These are phyloP conservation scores for Silurus glanis DNA, from an alignment of 2,113 vertebrate genomes.

Conservation along the genomic window DNA sequence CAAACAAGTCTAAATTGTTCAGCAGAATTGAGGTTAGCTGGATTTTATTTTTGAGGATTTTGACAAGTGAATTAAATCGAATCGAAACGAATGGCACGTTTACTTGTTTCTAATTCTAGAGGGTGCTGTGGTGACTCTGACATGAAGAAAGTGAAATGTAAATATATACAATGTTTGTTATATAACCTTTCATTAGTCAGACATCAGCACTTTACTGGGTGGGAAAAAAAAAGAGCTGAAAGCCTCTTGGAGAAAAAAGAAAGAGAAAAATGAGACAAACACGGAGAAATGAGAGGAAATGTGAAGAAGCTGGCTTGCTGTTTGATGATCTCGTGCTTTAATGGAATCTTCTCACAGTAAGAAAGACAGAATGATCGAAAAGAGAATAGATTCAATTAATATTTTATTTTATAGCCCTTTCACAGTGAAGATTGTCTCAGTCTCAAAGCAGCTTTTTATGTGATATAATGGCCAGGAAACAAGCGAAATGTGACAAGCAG, in stretches of 20 bases:
- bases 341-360: not conserved
- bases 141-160: too few species aligned
- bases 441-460: not conserved
- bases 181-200: slow-evolving; percentile 38
- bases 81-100: too few species aligned
- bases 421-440: not conserved
- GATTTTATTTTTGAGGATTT: too few species aligned
- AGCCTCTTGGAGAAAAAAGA: slow-evolving; percentile 20
- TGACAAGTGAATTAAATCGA: too few species aligned
- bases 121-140: too few species aligned
- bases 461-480: not conserved
- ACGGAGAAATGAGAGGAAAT: slow-evolving; percentile 3
- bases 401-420: not conserved
- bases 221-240: slow-evolving; percentile 14
- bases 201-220: slow-evolving; percentile 42
- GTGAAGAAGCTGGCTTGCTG: not conserved
- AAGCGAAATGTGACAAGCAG: not conserved
- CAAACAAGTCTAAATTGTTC: too few species aligned
- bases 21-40: too few species aligned
- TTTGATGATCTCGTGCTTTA: slow-evolving; percentile 20
- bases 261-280: slow-evolving; percentile 19
- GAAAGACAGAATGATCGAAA: not conserved
- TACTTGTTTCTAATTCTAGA: too few species aligned
- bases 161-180: too few species aligned
- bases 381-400: not conserved